Evolutionary conservation across 2,797 vertebrate species (phyloP).

Genomic region (Eremophila alpestris): DNA sequence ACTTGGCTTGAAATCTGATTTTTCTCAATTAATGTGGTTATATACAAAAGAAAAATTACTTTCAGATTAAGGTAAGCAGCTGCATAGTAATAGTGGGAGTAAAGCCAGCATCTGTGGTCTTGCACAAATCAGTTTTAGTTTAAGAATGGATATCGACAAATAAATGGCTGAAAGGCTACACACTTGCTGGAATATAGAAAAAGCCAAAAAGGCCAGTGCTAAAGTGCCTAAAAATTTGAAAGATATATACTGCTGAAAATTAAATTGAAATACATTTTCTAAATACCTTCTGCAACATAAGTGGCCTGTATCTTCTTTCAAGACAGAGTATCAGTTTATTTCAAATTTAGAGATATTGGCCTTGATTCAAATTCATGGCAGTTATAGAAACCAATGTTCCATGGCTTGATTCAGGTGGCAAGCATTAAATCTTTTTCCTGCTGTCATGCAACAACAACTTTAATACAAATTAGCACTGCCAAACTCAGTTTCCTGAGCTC

Average conservation of each 20-base stretch:
- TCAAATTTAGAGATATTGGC: constrained; percentile 86
- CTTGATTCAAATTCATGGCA: constrained; percentile 86
- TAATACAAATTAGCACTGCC: constrained; percentile 86
- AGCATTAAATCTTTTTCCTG: constrained; percentile 86
- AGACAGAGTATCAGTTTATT: constrained; percentile 83
- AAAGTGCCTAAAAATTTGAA: constrained; percentile 61
- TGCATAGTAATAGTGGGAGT: constrained; percentile 35
- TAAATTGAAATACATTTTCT: constrained; percentile 80
- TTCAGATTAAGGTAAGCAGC: constrained; percentile 66
- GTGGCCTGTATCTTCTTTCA: constrained; percentile 78
- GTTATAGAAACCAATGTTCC: constrained; percentile 85
- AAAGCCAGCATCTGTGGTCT: constrained; percentile 54
- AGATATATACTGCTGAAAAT: constrained; percentile 69
- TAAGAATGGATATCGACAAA: constrained; percentile 47
- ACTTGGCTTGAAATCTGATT: constrained; percentile 68
- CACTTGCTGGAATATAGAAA: constrained; percentile 42
- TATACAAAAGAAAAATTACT: constrained; percentile 66
- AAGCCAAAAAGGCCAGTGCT: constrained; percentile 12
- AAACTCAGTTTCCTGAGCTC: constrained; percentile 82
- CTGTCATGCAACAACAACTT: constrained; percentile 88
- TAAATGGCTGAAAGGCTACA: constrained; percentile 57
- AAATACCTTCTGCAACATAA: constrained; percentile 78
- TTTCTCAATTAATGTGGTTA: constrained; percentile 63
- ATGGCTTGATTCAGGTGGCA: constrained; percentile 85
- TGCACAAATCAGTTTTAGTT: constrained; percentile 56